These are phyloP conservation scores for Alloplasta piceator DNA, from an alignment of 2,888 invertebrate genomes.

Conservation along the genomic window DNA sequence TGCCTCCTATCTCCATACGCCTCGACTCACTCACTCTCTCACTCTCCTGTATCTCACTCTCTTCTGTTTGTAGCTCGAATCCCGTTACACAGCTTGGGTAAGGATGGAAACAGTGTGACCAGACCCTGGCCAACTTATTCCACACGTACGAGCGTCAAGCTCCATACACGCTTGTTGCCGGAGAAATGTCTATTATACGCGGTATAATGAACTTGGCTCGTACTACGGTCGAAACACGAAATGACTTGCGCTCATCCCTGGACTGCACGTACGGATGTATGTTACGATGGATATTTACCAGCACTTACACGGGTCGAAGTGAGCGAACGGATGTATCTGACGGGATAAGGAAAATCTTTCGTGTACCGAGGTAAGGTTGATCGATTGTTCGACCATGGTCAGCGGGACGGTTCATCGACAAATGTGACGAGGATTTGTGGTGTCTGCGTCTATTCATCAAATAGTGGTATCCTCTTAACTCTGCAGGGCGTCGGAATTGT, in stretches of 20 bases:
- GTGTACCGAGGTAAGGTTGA: constrained; percentile 30
- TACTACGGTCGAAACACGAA: constrained; percentile 48
- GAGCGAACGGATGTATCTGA: constrained; percentile 39
- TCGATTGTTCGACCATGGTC: constrained; percentile 49
- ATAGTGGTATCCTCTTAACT: too few species aligned
- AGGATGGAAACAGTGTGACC: constrained; percentile 42
- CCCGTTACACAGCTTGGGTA: constrained; percentile 47
- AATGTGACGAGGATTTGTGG: constrained; percentile 19
- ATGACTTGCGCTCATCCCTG: constrained; percentile 54
- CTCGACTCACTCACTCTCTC: constrained; percentile 54
- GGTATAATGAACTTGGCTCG: neutral
- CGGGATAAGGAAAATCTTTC: constrained; percentile 50
- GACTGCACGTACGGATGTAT: constrained; percentile 51
- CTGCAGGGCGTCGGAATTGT: too few species aligned
- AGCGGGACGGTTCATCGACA: constrained; percentile 1
- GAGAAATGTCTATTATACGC: too few species aligned
- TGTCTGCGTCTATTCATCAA: neutral
- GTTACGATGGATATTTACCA: constrained; percentile 52
- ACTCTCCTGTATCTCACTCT: constrained; percentile 28
- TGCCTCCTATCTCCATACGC: too few species aligned
- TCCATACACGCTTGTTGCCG: too few species aligned
- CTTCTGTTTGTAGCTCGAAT: constrained; percentile 32
- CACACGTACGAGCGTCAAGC: constrained; percentile 21
- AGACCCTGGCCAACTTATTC: constrained; percentile 51
- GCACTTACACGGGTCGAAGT: constrained; percentile 56